Evolutionary conservation across 2,797 vertebrate genomes (phyloP).

Genomic region (Catostomus latipinnis): DNA sequence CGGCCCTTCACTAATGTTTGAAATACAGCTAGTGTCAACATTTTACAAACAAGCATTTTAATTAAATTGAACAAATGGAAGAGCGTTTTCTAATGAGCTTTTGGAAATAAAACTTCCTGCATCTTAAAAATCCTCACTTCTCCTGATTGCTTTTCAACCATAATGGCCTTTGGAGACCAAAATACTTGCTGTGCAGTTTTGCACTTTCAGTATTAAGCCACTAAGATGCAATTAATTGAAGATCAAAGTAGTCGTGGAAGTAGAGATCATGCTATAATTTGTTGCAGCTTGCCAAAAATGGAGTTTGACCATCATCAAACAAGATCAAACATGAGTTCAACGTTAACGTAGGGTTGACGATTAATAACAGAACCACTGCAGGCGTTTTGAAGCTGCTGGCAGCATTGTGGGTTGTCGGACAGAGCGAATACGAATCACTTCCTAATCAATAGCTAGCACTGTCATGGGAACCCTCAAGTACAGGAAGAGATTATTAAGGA

Average conservation of each 20-base stretch:
- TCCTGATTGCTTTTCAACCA: background rate
- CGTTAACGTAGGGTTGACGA: background rate
- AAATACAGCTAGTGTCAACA: too few species aligned
- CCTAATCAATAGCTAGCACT: background rate
- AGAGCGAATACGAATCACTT: slow-evolving; percentile 5
- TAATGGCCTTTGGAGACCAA: slow-evolving; percentile 7
- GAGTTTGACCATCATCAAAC: background rate
- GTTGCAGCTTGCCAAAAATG: background rate
- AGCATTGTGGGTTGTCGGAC: too few species aligned
- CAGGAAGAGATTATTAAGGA: background rate
- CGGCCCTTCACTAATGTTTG: too few species aligned
- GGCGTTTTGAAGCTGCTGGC: background rate
- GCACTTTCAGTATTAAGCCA: background rate
- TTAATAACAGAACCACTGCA: background rate
- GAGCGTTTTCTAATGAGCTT: background rate
- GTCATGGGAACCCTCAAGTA: background rate
- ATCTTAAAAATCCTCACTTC: background rate
- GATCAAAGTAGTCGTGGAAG: background rate
- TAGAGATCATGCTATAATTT: slow-evolving; percentile 1
- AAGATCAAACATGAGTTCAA: background rate
- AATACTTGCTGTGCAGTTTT: background rate
- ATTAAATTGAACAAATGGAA: too few species aligned
- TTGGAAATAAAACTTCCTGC: too few species aligned
- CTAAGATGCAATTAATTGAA: background rate
- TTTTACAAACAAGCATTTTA: too few species aligned